phyloP scores from a whole-genome alignment of 1,140 invertebrate genomes.

The Trichoplusia ni region DNA sequence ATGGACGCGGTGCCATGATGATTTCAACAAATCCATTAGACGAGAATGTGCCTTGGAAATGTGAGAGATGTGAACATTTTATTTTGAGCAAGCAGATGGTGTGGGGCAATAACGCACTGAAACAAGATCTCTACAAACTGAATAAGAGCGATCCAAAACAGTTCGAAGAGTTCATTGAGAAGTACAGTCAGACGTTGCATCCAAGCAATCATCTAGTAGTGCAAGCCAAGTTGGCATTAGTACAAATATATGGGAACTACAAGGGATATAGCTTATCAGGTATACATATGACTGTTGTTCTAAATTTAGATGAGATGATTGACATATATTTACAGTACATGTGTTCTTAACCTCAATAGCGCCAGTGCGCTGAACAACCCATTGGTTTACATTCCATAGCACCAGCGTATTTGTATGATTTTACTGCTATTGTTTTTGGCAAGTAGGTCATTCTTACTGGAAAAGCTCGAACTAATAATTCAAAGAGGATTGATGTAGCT shows the following conservation, averaged over 20 bases:
- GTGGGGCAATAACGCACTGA: constrained; percentile 83
- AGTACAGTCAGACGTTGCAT: constrained; percentile 83
- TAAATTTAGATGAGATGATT: constrained; percentile 12
- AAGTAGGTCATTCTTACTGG: too few species aligned
- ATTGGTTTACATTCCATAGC: background rate
- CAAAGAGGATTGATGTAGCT: too few species aligned
- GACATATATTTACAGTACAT: constrained; percentile 9
- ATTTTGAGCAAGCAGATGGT: constrained; percentile 82
- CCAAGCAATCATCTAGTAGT: constrained; percentile 85
- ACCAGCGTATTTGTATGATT: too few species aligned
- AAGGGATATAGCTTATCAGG: constrained; percentile 81
- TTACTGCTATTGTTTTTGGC: too few species aligned
- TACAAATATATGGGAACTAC: constrained; percentile 85
- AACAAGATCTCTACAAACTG: constrained; percentile 83
- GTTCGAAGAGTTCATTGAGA: constrained; percentile 84
- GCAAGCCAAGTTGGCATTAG: constrained; percentile 85
- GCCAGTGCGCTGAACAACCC: background rate
- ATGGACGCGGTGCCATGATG: constrained; percentile 72
- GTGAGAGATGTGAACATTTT: constrained; percentile 82
- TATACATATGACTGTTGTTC: constrained; percentile 55
- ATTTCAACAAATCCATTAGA: constrained; percentile 83
- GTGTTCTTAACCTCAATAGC: background rate
- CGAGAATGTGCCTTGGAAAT: constrained; percentile 83
- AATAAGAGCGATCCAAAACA: constrained; percentile 79
- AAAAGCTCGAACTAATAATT: too few species aligned